Evolutionary conservation across 1,140 invertebrate genomes (phyloP), one percentile per base, ranked within the genome.

Genomic region (Ceratina australensis): DNA sequence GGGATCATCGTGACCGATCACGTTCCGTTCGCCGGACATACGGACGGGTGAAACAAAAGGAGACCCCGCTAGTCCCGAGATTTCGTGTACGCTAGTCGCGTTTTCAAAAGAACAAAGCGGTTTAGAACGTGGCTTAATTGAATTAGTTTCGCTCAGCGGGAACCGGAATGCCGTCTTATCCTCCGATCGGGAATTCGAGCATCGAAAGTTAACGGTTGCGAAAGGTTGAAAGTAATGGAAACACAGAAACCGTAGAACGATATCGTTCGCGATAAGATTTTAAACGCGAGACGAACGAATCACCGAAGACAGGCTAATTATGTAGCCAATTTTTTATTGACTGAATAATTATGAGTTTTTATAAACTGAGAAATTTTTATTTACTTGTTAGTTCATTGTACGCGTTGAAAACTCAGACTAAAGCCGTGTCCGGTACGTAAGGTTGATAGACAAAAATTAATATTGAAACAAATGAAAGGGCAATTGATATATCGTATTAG

Each of bases 111-210:
- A n/a, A 33, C 60, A 16, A 20, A 18, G n/a, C n/a, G 13, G 47
- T 5, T 16, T 24, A 24, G 18, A 7, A 26, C 20, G 15, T n/a
- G 26, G 24, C 7, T 10, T 54, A 64, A 63, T 72, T 54, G 71
- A 72, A 72, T 72, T 54, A 63, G 59, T 54, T 54, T 72, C 57
- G 28, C 66, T 68, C n/a, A 50, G 57, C 26, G 49, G 71, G 59
- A 54, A 42, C 15, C 52, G 28, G 4, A 18, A 3, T 7, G 28
- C 3, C 67, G 56, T 60, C 47, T 72, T 42, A 13, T 1, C 5
- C 16, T 5, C 4, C 63, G 13, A 61, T 61, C 57, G 0, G 0
- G 12, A 28, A 72, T 50, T 57, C 22, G 42, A 18, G 22, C 4
- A 42, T 56, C 28, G 28, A 42, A 28, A 56, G n/a, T 57, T 20